Conservation (phyloP, 2,113 vertebrate species). For the western clawed frog (Xenopus tropicalis) region UCB_Xtro_10.0 CM004446.2:147018001-147018500, state of each 20-base stretch:
- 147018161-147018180: slow-evolving; percentile 18
- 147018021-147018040: too few relatives aligned
- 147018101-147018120: not conserved
- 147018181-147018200: slow-evolving; percentile 35
- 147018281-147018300: slow-evolving; percentile 28
- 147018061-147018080: too few relatives aligned
- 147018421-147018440: slow-evolving; percentile 52
- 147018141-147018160: not conserved
- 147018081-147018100: not conserved
- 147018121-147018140: not conserved
- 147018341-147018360: slow-evolving; percentile 42
- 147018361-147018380: slow-evolving; percentile 46
- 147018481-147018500: slow-evolving; percentile 50
- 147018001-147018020: too few relatives aligned
- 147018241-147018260: slow-evolving; percentile 12
- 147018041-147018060: too few relatives aligned
- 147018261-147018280: slow-evolving; percentile 33
- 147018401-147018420: slow-evolving; percentile 50
- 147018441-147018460: slow-evolving; percentile 57
- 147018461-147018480: slow-evolving; percentile 55
- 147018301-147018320: slow-evolving; percentile 21
- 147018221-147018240: slow-evolving; percentile 24
- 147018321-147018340: slow-evolving; percentile 27
- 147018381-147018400: slow-evolving; percentile 52
- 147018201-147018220: slow-evolving; percentile 35